These are phyloP conservation scores for Hirtodrosophila trivittata DNA, from an alignment of 2,888 invertebrate genomes.

Conservation along the genomic window DNA sequence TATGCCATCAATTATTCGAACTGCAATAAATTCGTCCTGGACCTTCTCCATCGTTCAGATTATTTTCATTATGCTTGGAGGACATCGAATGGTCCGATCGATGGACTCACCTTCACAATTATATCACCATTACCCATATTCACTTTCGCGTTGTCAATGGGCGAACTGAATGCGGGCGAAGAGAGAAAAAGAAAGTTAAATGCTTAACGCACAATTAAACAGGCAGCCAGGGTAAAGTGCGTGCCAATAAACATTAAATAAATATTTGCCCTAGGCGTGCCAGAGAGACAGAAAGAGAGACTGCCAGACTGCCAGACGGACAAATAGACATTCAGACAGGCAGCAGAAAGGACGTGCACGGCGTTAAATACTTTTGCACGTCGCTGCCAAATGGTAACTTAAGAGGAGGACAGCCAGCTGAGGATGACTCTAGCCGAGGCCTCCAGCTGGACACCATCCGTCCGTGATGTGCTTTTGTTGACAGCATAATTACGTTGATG, in stretches of 20 bases:
- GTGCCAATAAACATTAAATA: constrained; percentile 78
- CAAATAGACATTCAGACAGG: not conserved
- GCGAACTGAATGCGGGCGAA: constrained; percentile 21
- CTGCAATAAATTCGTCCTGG: no score
- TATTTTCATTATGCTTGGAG: constrained; percentile 5
- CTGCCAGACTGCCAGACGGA: constrained; percentile 9
- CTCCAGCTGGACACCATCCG: constrained; percentile 30
- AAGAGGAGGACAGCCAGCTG: constrained; percentile 50
- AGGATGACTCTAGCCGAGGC: constrained; percentile 54
- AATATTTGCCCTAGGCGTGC: constrained; percentile 61
- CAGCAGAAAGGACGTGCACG: constrained; percentile 38
- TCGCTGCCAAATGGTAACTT: constrained; percentile 23
- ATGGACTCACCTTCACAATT: constrained; percentile 33
- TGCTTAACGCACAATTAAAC: constrained; percentile 77
- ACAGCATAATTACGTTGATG: constrained; percentile 78
- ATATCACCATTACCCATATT: constrained; percentile 38
- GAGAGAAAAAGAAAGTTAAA: constrained; percentile 45
- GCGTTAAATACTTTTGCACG: constrained; percentile 71
- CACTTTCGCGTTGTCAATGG: constrained; percentile 26
- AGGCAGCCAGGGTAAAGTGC: constrained; percentile 56
- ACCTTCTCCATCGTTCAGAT: no score
- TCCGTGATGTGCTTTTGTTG: constrained; percentile 61
- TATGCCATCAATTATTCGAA: no score
- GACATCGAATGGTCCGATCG: constrained; percentile 4
- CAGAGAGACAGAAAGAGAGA: constrained; percentile 14